A percentile compares a stretch with the other conserved stretches of the same genome.
Conservation (phyloP, 1,140 invertebrate species). For the Seison nebaliae region DNA sequence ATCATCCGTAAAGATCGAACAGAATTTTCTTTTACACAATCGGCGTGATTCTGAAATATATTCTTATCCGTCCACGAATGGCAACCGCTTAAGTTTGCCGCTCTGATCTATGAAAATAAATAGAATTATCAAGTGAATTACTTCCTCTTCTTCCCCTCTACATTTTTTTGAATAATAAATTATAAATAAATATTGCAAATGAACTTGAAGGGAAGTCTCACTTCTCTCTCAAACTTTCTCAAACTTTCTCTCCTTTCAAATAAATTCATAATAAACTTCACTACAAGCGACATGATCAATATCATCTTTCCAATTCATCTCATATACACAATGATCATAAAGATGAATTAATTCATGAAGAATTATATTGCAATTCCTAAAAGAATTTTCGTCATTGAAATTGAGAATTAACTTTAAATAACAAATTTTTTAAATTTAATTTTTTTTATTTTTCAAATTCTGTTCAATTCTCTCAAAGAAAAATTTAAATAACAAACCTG, state of each 20-base stretch:
- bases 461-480: too few relatives aligned
- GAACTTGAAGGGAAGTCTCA: neutral
- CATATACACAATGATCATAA: constrained; percentile 68
- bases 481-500: constrained; percentile 5
- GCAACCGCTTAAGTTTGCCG: constrained; percentile 2
- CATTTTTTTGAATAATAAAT: neutral
- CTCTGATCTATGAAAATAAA: constrained; percentile 4
- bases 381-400: constrained; percentile 9
- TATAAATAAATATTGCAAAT: neutral
- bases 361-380: constrained; percentile 30
- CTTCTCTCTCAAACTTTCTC: too few relatives aligned
- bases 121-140: neutral
- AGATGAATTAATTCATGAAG: constrained; percentile 81
- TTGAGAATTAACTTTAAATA: constrained; percentile 13
- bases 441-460: too few relatives aligned
- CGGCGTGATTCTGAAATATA: constrained; percentile 28
- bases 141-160: neutral
- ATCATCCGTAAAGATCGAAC: constrained; percentile 50
- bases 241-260: too few relatives aligned
- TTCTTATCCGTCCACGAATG: neutral
- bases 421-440: too few relatives aligned
- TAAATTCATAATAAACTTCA: constrained; percentile 61
- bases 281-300: constrained; percentile 74
- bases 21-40: constrained; percentile 67
- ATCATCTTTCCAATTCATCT: constrained; percentile 54